Base-by-base conservation (phyloP, 2,113 vertebrate genomes). In the Pterocles burchelli region DNA sequence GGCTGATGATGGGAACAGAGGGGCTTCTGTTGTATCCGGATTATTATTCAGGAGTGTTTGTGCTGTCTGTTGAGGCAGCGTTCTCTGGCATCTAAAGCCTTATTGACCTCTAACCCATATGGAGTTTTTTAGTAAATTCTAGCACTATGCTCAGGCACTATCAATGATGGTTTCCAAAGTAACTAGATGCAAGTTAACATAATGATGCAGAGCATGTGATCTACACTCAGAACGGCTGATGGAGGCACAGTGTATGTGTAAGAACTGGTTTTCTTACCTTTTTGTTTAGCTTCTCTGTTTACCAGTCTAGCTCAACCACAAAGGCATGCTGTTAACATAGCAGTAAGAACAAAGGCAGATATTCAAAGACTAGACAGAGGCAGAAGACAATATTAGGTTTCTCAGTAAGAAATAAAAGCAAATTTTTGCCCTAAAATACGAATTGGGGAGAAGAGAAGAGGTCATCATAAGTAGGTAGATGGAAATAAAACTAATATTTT, bases 41-140 rank as follows among this genome's bases (percentile, higher is more conserved):
- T 98, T 97, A 96, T 96, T 98, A 98, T 98, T 98, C 97, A 96
- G 62, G 81, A 96, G 65, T 88, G 66, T 96, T 97, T 97, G 91
- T 92, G 51, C 93, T 92, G 84, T 71, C 36, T 78, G 63, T 90
- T 95, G 73, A 80, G 85, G 83, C 89, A 94, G 71, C 80, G 94
- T 97, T 97, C 96, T 95, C 58, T 88, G 86, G 63, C 83, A 93
- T 91, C 62, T 94, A 94, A 95, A 97, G 94, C 79, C 71, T 96
- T 4, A 6, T 85, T 97, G 95, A 67, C 95, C 97, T 96, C 93
- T 97, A 95, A 98, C 97, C 96, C 84, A 61, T n/a, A 68, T 74
- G 70, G 93, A 94, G 72, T 19, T 94, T 94, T 96, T 97, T 49
- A 87, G 88, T 95, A 95, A 95, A 95, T 97, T 97, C 93, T 89